These are phyloP conservation scores for Arge pagana DNA, from an alignment of 2,888 invertebrate genomes.

Conservation along the genomic window DNA sequence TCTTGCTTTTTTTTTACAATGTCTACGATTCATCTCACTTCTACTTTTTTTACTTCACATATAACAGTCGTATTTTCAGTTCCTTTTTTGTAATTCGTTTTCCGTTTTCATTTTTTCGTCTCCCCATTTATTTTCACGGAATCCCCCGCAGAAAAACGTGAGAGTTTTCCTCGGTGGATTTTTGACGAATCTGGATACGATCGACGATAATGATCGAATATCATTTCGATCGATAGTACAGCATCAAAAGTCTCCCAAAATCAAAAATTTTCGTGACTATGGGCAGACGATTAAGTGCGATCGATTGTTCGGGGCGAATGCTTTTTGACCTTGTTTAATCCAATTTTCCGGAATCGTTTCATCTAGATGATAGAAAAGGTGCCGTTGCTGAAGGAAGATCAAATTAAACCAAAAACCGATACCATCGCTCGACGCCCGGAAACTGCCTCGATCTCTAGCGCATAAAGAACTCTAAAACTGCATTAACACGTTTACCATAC, in stretches of 20 bases:
- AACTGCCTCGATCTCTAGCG: constrained; percentile 37
- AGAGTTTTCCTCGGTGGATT: too few species aligned
- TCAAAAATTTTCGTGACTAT: too few species aligned
- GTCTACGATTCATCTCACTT: constrained; percentile 12
- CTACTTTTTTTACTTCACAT: neutral
- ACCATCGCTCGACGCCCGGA: constrained; percentile 37
- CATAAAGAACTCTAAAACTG: constrained; percentile 19
- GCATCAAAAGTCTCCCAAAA: too few species aligned
- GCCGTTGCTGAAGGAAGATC: constrained; percentile 41
- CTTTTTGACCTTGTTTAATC: too few species aligned
- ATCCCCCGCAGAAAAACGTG: neutral
- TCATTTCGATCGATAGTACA: too few species aligned
- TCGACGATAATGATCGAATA: too few species aligned
- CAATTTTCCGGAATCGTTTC: constrained; percentile 21
- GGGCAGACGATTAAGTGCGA: too few species aligned
- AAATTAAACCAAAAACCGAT: constrained; percentile 39
- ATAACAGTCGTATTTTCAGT: neutral
- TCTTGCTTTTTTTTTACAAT: neutral
- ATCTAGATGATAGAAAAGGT: constrained; percentile 43
- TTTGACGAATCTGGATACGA: too few species aligned
- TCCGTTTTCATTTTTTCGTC: neutral
- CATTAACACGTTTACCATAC: constrained; percentile 2
- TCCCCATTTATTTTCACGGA: neutral
- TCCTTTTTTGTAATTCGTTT: neutral
- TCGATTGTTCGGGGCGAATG: too few species aligned